A percentile compares a stretch with the other conserved stretches of the same genome.
These are phyloP conservation scores for Drosophila ironensis DNA, from an alignment of 1,140 invertebrate genomes.

Conservation along the genomic window DNA sequence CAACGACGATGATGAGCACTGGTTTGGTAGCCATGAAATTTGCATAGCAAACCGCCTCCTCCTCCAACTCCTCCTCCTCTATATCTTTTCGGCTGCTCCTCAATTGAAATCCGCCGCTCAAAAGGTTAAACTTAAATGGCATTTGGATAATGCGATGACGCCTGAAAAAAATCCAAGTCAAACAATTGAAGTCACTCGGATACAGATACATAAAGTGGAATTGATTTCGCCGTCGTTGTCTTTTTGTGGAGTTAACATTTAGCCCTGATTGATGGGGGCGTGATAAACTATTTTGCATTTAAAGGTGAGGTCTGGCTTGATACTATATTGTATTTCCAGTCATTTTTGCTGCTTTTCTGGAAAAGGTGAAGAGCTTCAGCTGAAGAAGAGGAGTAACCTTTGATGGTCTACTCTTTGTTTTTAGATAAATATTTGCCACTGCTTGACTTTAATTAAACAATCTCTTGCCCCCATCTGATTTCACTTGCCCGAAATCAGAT, in stretches of 20 bases:
- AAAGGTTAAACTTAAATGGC: slow-evolving; percentile 77
- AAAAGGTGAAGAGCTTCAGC: slow-evolving; percentile 29
- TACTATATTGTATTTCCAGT: slow-evolving; percentile 4
- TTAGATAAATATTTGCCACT: no score
- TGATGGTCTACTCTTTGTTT: neutral
- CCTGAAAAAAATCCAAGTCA: slow-evolving; percentile 46
- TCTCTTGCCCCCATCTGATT: neutral
- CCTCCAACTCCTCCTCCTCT: neutral
- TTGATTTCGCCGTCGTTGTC: slow-evolving; percentile 37
- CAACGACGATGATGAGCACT: slow-evolving; percentile 51
- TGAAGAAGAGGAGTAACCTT: no score
- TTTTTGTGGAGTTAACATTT: slow-evolving; percentile 39
- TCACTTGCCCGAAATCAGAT: neutral
- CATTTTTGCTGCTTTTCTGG: slow-evolving; percentile 10
- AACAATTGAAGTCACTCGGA: slow-evolving; percentile 58
- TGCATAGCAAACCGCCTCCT: slow-evolving; percentile 49
- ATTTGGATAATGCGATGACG: slow-evolving; percentile 71
- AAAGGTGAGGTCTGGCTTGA: slow-evolving; percentile 47
- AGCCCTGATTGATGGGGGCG: slow-evolving; percentile 53
- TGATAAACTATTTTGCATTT: slow-evolving; percentile 53
- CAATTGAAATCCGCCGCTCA: slow-evolving; percentile 45
- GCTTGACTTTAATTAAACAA: no score
- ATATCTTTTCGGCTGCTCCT: slow-evolving; percentile 16
- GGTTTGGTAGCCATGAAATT: slow-evolving; percentile 74
- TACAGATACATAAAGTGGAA: slow-evolving; percentile 36